Evolutionary conservation across 2,888 invertebrate species (phyloP).

Genomic region (Ophonus ardosiacus): DNA sequence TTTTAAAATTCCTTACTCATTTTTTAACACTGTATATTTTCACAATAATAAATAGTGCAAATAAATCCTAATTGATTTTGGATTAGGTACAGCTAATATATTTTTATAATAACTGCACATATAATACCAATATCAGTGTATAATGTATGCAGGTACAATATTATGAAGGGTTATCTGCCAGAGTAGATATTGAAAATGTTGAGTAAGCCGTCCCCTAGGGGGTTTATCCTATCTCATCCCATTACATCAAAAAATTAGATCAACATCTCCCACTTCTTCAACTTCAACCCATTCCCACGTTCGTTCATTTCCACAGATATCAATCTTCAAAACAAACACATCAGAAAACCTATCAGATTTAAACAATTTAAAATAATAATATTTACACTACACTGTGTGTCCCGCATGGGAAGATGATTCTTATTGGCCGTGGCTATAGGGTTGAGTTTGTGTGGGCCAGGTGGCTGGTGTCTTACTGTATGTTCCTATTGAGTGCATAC

Average conservation of each 20-base stretch:
- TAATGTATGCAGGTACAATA: too few relatives aligned
- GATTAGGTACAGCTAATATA: too few relatives aligned
- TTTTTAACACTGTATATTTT: too few relatives aligned
- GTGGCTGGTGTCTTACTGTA: conserved; percentile 61
- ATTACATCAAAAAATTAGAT: conserved; percentile 21
- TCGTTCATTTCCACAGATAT: conserved; percentile 41
- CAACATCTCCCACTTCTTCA: conserved; percentile 11
- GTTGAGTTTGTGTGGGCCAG: conserved; percentile 32
- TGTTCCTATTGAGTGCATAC: conserved; percentile 37
- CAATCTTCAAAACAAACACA: conserved; percentile 58
- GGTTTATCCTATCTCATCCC: background rate
- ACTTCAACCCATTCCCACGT: conserved; percentile 28
- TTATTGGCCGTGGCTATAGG: background rate
- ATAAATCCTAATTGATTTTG: too few relatives aligned
- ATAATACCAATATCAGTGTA: too few relatives aligned
- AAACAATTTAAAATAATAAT: conserved; percentile 56
- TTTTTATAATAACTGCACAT: too few relatives aligned
- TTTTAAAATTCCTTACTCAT: too few relatives aligned
- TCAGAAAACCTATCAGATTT: conserved; percentile 51
- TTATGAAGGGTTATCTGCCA: background rate
- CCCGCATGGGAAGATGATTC: background rate
- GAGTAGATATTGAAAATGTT: background rate
- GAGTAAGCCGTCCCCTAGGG: background rate
- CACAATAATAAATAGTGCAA: too few relatives aligned
- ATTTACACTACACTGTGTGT: conserved; percentile 40